Evolutionary conservation across 2,888 invertebrate genomes (phyloP).

Genomic region (Rhamnusium bicolor): DNA sequence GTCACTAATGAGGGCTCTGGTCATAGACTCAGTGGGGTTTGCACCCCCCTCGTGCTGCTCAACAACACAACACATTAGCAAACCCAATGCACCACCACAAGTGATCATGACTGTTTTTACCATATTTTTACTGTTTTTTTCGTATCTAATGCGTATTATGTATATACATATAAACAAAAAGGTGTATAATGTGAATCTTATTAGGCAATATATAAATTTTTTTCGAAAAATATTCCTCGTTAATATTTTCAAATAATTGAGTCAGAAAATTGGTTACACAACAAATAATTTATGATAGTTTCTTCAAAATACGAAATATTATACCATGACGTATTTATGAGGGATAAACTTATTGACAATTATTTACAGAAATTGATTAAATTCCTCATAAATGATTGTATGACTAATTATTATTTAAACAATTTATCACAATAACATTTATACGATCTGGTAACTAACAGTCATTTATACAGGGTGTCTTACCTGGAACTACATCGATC

Average conservation of each 20-base stretch:
- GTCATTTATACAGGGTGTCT: too few species aligned
- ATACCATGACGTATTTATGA: background rate
- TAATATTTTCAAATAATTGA: background rate
- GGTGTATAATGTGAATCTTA: background rate
- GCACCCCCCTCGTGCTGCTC: constrained; percentile 93
- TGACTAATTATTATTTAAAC: background rate
- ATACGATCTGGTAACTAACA: background rate
- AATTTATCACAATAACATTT: background rate
- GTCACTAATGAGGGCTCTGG: constrained; percentile 94
- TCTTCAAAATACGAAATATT: background rate
- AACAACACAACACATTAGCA: constrained; percentile 73
- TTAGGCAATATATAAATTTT: background rate
- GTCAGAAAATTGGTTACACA: background rate
- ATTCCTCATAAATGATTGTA: background rate
- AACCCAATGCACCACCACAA: constrained; percentile 61
- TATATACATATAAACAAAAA: background rate
- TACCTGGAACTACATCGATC: too few species aligned
- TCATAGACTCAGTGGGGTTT: constrained; percentile 95
- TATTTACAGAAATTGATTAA: background rate
- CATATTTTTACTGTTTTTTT: background rate
- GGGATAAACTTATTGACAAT: background rate
- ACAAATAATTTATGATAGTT: background rate
- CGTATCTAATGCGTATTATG: background rate
- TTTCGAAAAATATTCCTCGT: background rate
- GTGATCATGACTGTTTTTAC: constrained; percentile 52